Evolutionary conservation across 2,888 invertebrate species (phyloP).

Genomic region (Pyralis farinalis): DNA sequence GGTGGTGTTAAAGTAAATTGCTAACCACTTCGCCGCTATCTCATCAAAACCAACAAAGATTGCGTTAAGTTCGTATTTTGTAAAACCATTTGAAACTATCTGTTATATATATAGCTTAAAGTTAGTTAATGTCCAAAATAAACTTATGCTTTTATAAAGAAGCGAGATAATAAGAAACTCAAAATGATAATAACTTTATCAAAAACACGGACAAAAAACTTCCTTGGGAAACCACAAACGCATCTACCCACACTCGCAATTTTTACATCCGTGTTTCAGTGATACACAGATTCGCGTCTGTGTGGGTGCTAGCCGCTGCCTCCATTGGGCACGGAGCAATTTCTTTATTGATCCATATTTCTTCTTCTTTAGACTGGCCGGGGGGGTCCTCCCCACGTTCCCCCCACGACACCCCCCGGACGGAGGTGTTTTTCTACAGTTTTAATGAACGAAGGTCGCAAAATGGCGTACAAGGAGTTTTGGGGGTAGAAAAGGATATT

Average conservation of each 20-base stretch:
- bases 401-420: conserved; percentile 33
- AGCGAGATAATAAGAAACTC: no score
- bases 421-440: conserved; percentile 76
- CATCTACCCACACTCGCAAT: conserved; percentile 7
- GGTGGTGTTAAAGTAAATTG: no score
- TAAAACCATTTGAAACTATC: no score
- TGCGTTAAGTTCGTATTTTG: no score
- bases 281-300: conserved; percentile 21
- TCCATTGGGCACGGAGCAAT: conserved; percentile 78
- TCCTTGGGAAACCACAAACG: conserved; percentile 2
- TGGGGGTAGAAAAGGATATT: conserved; percentile 65
- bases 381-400: conserved; percentile 26
- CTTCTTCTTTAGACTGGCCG: conserved; percentile 47
- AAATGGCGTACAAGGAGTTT: conserved; percentile 56
- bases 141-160: no score
- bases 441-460: conserved; percentile 74
- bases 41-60: no score
- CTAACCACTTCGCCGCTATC: no score
- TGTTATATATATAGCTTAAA: no score
- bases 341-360: conserved; percentile 82
- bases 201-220: background rate
- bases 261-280: conserved; percentile 3
- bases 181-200: no score
- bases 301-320: conserved; percentile 71
- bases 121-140: no score